These are phyloP conservation scores for Hydractinia symbiolongicarpus DNA, from an alignment of 30 jellyfish, hydroid and myxozoan genomes.

Conservation along the genomic window DNA sequence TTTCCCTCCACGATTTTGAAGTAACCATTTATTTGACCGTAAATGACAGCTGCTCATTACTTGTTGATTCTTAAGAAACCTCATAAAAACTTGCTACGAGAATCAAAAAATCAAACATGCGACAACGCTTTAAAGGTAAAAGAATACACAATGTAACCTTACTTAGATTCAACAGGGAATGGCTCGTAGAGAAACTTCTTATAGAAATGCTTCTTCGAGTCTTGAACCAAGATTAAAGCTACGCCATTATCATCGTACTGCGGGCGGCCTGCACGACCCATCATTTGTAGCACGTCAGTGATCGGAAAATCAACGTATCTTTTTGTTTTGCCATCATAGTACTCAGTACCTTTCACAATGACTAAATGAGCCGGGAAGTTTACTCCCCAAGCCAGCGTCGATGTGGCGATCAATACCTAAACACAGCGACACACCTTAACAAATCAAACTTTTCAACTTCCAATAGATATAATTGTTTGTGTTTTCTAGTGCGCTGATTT, in stretches of 20 bases:
- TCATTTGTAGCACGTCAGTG: constrained; percentile 98
- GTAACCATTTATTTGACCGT: too few relatives aligned
- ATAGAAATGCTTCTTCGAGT: constrained; percentile 91
- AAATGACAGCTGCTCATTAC: too few relatives aligned
- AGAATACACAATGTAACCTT: not conserved
- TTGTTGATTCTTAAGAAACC: too few relatives aligned
- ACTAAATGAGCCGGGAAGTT: constrained; percentile 99
- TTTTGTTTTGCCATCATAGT: constrained; percentile 82
- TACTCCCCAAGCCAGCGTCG: constrained; percentile 99
- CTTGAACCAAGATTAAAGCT: constrained; percentile 96
- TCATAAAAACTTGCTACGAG: too few relatives aligned
- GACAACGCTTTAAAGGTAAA: too few relatives aligned
- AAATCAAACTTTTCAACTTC: too few relatives aligned
- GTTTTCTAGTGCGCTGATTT: too few relatives aligned
- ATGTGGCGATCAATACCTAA: constrained; percentile 91
- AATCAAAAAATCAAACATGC: too few relatives aligned
- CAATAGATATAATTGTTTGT: too few relatives aligned
- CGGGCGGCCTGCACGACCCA: constrained; percentile 99
- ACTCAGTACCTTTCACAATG: constrained; percentile 95
- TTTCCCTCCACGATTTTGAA: too few relatives aligned
- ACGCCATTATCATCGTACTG: constrained; percentile 98
- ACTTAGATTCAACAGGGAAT: constrained; percentile 98
- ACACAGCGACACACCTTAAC: not conserved
- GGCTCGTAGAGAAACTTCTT: constrained; percentile 97
- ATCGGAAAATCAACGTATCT: constrained; percentile 98